Evolutionary conservation across 1,140 invertebrate genomes (phyloP).

Genomic region (Leptinotarsa defecta): DNA sequence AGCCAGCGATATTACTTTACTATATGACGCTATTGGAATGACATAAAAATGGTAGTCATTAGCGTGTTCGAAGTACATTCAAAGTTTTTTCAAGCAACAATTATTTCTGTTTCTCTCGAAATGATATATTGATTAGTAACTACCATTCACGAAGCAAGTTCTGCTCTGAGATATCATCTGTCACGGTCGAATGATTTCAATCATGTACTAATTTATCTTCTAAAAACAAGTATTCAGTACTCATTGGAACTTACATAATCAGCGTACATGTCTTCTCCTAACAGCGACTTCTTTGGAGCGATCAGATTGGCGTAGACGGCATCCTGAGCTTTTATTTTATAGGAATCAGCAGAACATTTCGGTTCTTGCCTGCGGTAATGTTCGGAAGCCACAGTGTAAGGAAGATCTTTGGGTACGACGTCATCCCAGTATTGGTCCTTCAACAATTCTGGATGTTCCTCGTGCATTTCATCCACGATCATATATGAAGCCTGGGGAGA

Average conservation of each 20-base stretch:
- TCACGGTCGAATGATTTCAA: no score
- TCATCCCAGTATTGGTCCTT: slow-evolving; percentile 92
- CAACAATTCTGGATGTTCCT: slow-evolving; percentile 84
- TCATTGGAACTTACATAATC: slow-evolving; percentile 72
- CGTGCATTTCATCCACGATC: slow-evolving; percentile 91
- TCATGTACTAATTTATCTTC: no score
- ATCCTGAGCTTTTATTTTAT: slow-evolving; percentile 81
- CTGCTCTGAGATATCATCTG: no score
- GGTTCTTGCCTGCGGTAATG: slow-evolving; percentile 80
- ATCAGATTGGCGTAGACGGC: slow-evolving; percentile 78
- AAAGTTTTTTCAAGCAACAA: no score
- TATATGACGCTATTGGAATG: no score
- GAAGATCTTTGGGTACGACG: slow-evolving; percentile 84
- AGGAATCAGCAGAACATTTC: slow-evolving; percentile 81
- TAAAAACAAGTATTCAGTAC: no score
- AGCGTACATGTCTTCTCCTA: slow-evolving; percentile 78
- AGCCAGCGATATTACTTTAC: no score
- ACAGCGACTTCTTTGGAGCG: slow-evolving; percentile 60
- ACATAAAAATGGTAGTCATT: no score
- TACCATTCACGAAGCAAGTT: no score
- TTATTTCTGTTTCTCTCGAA: no score
- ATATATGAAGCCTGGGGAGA: slow-evolving; percentile 77
- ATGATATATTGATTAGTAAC: no score
- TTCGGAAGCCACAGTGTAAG: slow-evolving; percentile 83
- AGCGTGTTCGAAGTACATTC: no score